These are phyloP conservation scores for Callosobruchus maculatus DNA, from an alignment of 2,888 invertebrate species.

Conservation along the genomic window DNA sequence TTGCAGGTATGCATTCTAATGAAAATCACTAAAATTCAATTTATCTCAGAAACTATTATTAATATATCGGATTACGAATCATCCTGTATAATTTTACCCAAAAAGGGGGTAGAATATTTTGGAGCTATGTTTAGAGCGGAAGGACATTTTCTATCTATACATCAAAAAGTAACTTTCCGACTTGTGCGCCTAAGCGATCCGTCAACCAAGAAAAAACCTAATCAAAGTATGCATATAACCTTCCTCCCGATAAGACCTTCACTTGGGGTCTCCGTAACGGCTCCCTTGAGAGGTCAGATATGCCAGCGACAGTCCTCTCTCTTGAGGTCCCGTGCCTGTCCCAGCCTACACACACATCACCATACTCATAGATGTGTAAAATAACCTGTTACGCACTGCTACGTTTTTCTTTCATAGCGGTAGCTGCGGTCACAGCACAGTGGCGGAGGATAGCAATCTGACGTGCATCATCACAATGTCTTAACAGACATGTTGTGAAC, in stretches of 20 bases:
- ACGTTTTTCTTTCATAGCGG: constrained; percentile 31
- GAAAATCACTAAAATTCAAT: too few species aligned
- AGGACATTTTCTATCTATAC: too few species aligned
- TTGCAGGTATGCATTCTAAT: too few species aligned
- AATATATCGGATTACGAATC: too few species aligned
- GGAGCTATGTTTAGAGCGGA: too few species aligned
- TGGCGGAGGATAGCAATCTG: neutral
- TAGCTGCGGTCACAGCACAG: neutral
- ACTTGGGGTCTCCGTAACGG: constrained; percentile 38
- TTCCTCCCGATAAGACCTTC: constrained; percentile 33
- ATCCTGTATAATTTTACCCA: too few species aligned
- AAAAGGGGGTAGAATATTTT: too few species aligned
- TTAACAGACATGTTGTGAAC: too few species aligned
- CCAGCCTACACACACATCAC: constrained; percentile 40
- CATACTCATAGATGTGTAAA: constrained; percentile 51
- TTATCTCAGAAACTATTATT: too few species aligned
- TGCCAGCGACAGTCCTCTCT: constrained; percentile 9
- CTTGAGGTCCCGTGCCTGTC: neutral
- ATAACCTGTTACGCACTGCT: constrained; percentile 48
- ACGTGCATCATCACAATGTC: too few species aligned
- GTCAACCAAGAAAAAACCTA: constrained; percentile 12
- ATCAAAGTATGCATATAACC: constrained; percentile 26
- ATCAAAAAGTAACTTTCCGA: neutral
- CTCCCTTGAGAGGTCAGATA: constrained; percentile 28
- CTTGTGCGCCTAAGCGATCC: neutral